Conservation (phyloP, 2,113 vertebrate genomes). For the Oncorhynchus nerka region DNA sequence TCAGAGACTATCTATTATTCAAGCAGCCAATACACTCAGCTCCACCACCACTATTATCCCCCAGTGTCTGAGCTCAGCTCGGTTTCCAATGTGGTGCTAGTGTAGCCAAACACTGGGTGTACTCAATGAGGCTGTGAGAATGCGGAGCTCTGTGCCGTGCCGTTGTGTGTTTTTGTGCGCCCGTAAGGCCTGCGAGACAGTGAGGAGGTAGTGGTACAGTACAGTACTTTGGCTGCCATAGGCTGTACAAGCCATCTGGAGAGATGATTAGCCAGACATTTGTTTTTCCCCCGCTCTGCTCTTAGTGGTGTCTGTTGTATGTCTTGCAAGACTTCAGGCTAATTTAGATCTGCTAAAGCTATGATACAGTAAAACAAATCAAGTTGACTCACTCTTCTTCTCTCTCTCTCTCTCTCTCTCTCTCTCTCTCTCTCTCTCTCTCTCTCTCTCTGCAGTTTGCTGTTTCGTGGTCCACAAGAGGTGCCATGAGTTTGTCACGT, state of each 20-base stretch:
- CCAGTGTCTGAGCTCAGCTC: constrained; percentile 7
- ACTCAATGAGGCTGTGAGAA: constrained; percentile 23
- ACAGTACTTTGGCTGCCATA: constrained; percentile 45
- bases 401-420: constrained; percentile 16
- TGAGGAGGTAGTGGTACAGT: constrained; percentile 45
- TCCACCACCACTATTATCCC: constrained; percentile 15
- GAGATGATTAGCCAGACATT: constrained; percentile 40
- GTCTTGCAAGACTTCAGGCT: not conserved
- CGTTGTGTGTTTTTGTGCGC: not conserved
- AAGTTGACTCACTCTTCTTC: not conserved
- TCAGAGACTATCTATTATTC: constrained; percentile 17
- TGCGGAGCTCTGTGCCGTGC: not conserved
- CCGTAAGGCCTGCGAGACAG: constrained; percentile 5
- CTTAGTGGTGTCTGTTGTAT: constrained; percentile 14
- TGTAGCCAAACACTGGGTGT: constrained; percentile 13
- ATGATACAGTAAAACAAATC: not conserved
- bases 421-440: constrained; percentile 33
- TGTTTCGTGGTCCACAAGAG: constrained; percentile 98
- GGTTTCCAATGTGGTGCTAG: constrained; percentile 19
- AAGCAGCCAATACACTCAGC: not conserved
- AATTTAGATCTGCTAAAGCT: no score
- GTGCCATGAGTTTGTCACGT: constrained; percentile 98
- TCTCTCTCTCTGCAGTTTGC: constrained; percentile 81
- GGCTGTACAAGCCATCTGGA: constrained; percentile 54
- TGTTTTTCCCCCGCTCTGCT: constrained; percentile 20